These are phyloP conservation scores for Tricholaema leucomelas DNA, from an alignment of 2,113 vertebrate genomes.

Conservation along the genomic window DNA sequence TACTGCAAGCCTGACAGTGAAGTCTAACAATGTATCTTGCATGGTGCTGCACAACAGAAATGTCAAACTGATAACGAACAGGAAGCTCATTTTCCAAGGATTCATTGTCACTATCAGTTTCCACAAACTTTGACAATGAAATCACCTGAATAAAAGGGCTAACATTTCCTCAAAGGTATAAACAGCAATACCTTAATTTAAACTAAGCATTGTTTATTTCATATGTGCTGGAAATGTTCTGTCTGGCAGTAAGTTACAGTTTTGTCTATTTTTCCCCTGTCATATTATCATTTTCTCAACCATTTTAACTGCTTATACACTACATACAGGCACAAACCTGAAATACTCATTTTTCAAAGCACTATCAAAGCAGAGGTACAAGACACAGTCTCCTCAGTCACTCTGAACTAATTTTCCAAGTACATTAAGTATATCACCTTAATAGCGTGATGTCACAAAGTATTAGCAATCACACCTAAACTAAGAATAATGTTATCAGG, in stretches of 20 bases:
- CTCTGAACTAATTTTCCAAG: not conserved
- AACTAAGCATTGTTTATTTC: not conserved
- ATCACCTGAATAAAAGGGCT: not conserved
- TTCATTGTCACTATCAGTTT: not conserved
- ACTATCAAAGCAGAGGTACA: not conserved
- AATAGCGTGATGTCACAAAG: not conserved
- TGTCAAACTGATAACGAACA: not conserved
- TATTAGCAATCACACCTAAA: not conserved
- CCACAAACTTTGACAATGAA: not conserved
- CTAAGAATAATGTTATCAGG: not conserved
- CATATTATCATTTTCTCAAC: not conserved
- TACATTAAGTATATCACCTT: not conserved
- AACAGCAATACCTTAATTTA: not conserved
- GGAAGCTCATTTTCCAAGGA: not conserved
- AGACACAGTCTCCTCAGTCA: not conserved
- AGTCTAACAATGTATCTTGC: not conserved
- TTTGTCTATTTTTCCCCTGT: not conserved
- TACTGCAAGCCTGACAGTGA: not conserved
- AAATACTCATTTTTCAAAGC: not conserved
- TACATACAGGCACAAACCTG: not conserved
- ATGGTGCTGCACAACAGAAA: not conserved
- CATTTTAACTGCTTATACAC: not conserved
- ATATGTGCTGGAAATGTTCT: not conserved
- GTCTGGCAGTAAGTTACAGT: not conserved
- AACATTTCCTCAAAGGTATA: not conserved